Evolutionary conservation across 2,888 invertebrate species (phyloP).

Genomic region (Calephelis perditalis): DNA sequence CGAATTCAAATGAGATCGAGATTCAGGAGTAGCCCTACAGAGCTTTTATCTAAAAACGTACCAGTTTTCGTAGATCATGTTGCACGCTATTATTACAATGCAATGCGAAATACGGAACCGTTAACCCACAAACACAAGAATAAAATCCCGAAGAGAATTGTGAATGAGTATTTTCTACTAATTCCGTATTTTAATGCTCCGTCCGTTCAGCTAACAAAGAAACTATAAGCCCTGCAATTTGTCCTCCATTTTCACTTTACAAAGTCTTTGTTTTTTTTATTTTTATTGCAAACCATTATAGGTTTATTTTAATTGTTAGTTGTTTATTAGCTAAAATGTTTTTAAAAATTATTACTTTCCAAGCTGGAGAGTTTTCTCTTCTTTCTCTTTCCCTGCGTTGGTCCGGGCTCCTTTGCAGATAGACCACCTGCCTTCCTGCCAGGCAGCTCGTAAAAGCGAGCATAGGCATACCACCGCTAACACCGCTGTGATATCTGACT

Average conservation of each 20-base stretch:
- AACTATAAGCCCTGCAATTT: constrained; percentile 9
- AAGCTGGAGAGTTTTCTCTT: too few relatives aligned
- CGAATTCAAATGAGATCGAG: too few relatives aligned
- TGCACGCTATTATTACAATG: constrained; percentile 6
- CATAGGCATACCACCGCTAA: too few relatives aligned
- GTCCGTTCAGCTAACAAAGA: constrained; percentile 6
- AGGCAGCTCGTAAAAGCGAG: too few relatives aligned
- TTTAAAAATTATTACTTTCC: too few relatives aligned
- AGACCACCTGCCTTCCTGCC: too few relatives aligned
- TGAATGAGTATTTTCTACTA: constrained; percentile 12
- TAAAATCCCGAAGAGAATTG: constrained; percentile 9
- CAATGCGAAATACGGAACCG: not conserved
- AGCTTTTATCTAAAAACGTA: constrained; percentile 8
- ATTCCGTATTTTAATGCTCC: constrained; percentile 10
- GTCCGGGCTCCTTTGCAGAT: too few relatives aligned
- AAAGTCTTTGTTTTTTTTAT: not conserved
- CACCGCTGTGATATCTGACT: too few relatives aligned
- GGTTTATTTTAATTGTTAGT: too few relatives aligned
- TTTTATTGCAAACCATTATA: not conserved
- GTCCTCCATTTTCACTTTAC: not conserved
- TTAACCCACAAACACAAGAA: constrained; percentile 12
- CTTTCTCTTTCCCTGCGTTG: too few relatives aligned
- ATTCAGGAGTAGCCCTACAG: not conserved
- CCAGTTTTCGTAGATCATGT: constrained; percentile 1
- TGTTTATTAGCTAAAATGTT: too few relatives aligned